Percentiles rank a stretch among this genome's conserved stretches.
phyloP scores from a whole-genome alignment of 2,797 vertebrate species.

The Poecilia velifera region DNA sequence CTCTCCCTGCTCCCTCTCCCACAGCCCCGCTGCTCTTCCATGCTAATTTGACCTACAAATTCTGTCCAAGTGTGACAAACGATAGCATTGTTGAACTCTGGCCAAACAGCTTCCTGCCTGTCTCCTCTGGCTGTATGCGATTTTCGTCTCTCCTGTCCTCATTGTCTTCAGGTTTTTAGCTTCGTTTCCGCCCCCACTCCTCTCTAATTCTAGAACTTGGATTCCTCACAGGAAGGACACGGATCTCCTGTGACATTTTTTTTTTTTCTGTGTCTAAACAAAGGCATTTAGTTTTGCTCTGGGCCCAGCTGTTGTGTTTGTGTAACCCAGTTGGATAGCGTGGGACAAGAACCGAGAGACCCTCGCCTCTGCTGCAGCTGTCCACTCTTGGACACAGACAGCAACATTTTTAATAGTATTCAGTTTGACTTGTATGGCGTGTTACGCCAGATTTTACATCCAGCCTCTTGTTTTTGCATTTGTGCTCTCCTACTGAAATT shows the following conservation, averaged over 20 bases:
- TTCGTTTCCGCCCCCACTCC: constrained; percentile 3
- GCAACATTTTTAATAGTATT: neutral
- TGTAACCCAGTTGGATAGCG: constrained; percentile 62
- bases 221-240: constrained; percentile 49
- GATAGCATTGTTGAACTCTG: constrained; percentile 71
- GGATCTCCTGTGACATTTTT: constrained; percentile 48
- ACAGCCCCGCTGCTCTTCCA: constrained; percentile 49
- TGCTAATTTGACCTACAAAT: constrained; percentile 85
- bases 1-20: constrained; percentile 44
- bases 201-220: neutral
- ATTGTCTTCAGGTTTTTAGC: constrained; percentile 22
- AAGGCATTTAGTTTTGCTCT: constrained; percentile 47
- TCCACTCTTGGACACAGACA: constrained; percentile 15
- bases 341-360: constrained; percentile 51
- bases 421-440: neutral
- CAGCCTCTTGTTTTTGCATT: constrained; percentile 9
- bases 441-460: neutral
- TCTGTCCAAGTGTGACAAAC: constrained; percentile 79
- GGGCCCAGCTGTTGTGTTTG: constrained; percentile 69
- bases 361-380: constrained; percentile 61
- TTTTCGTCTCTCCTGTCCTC: constrained; percentile 19
- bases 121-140: constrained; percentile 31
- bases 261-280: constrained; percentile 36
- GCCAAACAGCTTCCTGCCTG: constrained; percentile 69
- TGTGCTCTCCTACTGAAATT: constrained; percentile 8